Evolutionary conservation across 2,797 vertebrate genomes (phyloP), one percentile per base, ranked within the genome.

Genomic region (Sebastes vulpes): DNA sequence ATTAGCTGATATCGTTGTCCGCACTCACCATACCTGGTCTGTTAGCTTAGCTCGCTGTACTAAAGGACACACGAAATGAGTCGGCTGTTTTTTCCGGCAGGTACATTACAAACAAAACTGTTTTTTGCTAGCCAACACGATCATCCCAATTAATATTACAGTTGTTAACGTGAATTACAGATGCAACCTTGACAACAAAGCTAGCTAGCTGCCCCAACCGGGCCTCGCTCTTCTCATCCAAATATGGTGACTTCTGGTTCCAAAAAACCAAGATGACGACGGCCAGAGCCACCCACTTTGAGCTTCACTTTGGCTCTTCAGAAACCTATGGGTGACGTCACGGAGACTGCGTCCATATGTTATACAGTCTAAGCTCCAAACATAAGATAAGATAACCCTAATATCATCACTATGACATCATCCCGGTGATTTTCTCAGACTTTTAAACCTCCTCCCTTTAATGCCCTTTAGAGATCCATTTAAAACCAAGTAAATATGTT

Each of bases 1-100:
- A 0, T 0, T 21, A 10, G 50, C 0, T 21, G 50, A 0, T 52
- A 11, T 21, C 0, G 9, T 1, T 21, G 50, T 52, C 0, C 0
- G 0, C n/a, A 21, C 38, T 21, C 50, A 50, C 9, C 20, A 6
- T 52, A 52, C 50, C 9, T 52, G 50, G 50, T 3, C 18, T 52
- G 50, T 52, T 52, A 52, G 48, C n/a, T 21, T 52, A 52, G 50
- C 0, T 5, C n/a, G 4, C 9, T 21, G 50, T 52, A 46, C 14
- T 46, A 46, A 46, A 42, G 0, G 0, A 46, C 50, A 52, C 9
- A 10, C 20, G 0, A 21, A 11, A 0, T 26, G 9, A 52, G 20
- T 52, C 0, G n/a, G 50, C 20, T 52, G 50, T 52, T 52, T 26
- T 26, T 26, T 26, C 26, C 4, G 26, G 26, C 1, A 26, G 4